These are phyloP conservation scores for Fulica atra DNA, from an alignment of 2,113 vertebrate species.

Conservation along the genomic window DNA sequence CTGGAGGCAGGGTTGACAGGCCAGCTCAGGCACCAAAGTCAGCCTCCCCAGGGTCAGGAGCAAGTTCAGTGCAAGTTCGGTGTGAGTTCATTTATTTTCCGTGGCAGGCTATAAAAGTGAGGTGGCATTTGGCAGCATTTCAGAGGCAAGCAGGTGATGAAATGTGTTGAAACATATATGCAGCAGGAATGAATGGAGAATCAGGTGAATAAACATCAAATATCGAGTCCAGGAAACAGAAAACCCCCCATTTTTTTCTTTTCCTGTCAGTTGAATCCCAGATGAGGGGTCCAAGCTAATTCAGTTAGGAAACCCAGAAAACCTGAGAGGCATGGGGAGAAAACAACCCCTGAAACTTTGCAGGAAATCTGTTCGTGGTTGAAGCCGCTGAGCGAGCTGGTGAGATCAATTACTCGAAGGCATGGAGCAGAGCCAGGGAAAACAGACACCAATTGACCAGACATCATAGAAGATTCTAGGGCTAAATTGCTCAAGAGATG, in stretches of 20 bases:
- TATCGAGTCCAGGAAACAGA: neutral
- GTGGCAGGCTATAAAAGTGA: neutral
- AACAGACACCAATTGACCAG: neutral
- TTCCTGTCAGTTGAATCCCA: neutral
- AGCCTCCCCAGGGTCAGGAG: neutral
- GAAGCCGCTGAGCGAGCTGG: neutral
- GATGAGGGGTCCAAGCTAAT: neutral
- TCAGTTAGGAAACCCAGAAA: neutral
- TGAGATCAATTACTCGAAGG: neutral
- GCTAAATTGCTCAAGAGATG: neutral
- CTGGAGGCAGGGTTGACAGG: neutral
- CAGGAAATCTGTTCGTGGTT: neutral
- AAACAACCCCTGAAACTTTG: neutral
- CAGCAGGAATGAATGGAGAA: fast-evolving
- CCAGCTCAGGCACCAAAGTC: neutral
- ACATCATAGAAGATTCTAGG: neutral
- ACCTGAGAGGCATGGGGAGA: neutral
- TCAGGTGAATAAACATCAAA: neutral
- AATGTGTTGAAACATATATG: neutral
- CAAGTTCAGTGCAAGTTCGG: neutral
- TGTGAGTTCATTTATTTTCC: neutral
- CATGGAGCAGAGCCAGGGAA: slow-evolving; percentile 13
- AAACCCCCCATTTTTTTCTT: neutral
- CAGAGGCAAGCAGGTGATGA: neutral
- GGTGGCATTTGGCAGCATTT: neutral